Base-by-base conservation (phyloP, 2,888 invertebrate species). In the Drosophila colorata region DNA sequence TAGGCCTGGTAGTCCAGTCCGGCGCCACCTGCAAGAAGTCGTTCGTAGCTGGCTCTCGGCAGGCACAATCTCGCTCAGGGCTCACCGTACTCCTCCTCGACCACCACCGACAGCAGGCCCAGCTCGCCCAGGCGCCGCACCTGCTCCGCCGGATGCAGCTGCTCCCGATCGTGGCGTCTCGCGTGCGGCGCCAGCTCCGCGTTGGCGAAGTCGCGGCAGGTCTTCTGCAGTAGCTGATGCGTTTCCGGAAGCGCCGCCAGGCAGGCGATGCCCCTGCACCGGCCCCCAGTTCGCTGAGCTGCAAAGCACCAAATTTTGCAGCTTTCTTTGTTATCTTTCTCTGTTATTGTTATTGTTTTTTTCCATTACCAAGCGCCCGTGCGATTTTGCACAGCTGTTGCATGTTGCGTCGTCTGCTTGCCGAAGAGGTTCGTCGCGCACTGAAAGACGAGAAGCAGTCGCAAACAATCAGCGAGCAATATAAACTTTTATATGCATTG, bases 1-100 rank as follows among this genome's bases (percentile, higher is more conserved):
- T 98, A 98, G 0, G 98, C 97, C 59, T 98, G 92, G 90, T 97
- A 96, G 92, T 98, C 98, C 25, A 98, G 92, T 0, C 98, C 98
- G 13, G 97, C 94, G 0, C 98, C 98, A 11, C 98, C 91, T 90
- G 56, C 0, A 51, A 57, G 4, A 38, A 46, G 1, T 35, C 4
- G 18, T 31, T 33, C 1, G 9, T 63, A 3, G 49, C 4, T 33
- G 23, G 2, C 33, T 3, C 8, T 16, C 13, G 13, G 4, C 28
- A 13, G 2, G 3, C 9, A 0, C 6, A 7, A 28, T 37, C 11
- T 16, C 6, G 9, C 20, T 4, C 16, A 7, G 3, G 48, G 13
- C 65, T 70, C 47, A 91, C 91, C 98, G 14, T 95, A 93, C 47
- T 95, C 94, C 91, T 97, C 97, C 0, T 97, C 95, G 0, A 95